Base-by-base conservation (phyloP, 64 coral and sea anemone genomes). In the Dendrophyllia cribrosa region DNA sequence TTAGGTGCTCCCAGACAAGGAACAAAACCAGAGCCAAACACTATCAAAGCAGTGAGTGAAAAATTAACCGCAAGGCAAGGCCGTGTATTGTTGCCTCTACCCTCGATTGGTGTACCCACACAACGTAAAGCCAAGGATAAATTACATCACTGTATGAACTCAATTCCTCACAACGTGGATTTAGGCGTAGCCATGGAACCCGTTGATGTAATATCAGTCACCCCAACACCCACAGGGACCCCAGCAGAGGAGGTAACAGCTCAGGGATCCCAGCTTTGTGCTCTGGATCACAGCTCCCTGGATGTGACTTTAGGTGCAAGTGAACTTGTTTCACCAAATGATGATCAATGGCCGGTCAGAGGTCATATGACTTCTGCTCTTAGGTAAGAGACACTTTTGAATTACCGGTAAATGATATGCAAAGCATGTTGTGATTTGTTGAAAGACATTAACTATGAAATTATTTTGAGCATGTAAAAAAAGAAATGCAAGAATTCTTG, bases 111-210 rank as follows among this genome's bases (percentile, higher is more conserved):
- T 48, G 87, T 96, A 25, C 91, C 95, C 1, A 63, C 73, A 21
- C 90, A 93, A 46, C 78, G 53, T 48, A 14, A 84, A 10, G 59
- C 87, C 6, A 89, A 89, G 58, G 51, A 76, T n/a, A 93, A 86
- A 55, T 48, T 70, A 26, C 92, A 97, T 25, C 95, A 97, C 56
- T 97, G 95, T 53, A 86, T 61, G 15, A 89, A 85, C 45, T 97
- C 95, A 3, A 97, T 97, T 58, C 95, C 95, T 26, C 34, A 82
- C 52, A 93, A 76, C 47, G 59, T 91, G 51, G 64, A 86, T 78
- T 72, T 94, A 6, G 85, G 93, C 5, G 92, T 88, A 21, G 66
- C 92, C 20, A 76, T 97, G 86, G 95, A 97, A 79, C 95, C 95
- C 9, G 95, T 97, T 7, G 90, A 91, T 69, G 25, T 97, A 6